phyloP scores from a whole-genome alignment of 2,113 vertebrate genomes.

The Percina caprodes region DNA sequence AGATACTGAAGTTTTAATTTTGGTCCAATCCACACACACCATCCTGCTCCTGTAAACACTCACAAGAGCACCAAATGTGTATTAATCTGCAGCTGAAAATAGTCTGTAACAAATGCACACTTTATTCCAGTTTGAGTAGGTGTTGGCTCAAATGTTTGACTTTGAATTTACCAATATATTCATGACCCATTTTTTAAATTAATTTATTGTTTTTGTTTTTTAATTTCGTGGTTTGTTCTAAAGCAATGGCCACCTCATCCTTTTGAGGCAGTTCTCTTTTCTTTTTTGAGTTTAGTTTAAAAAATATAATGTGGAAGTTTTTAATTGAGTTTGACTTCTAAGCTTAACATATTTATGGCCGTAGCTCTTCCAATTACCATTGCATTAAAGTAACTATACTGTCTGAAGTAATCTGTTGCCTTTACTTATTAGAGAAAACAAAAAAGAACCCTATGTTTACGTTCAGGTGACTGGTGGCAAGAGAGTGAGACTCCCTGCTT shows the following conservation, averaged over 20 bases:
- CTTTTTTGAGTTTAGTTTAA: background rate
- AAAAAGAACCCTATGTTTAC: background rate
- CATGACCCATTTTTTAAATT: no score
- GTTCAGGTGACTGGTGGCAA: background rate
- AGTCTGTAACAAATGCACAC: background rate
- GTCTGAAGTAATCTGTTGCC: background rate
- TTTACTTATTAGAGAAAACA: background rate
- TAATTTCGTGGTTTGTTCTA: background rate
- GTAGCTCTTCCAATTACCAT: background rate
- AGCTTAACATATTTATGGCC: background rate
- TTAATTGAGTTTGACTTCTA: background rate
- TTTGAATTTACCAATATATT: no score
- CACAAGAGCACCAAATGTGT: background rate
- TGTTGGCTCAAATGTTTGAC: no score
- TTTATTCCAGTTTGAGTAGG: background rate
- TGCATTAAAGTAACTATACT: background rate
- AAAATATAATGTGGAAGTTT: background rate
- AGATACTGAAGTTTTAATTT: background rate
- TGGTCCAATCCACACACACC: background rate
- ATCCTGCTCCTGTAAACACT: background rate
- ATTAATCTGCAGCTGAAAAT: background rate
- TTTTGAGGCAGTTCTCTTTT: background rate
- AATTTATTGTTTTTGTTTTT: background rate
- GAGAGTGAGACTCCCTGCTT: slow-evolving; percentile 40
- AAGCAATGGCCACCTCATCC: background rate